Conservation (phyloP, 2,113 vertebrate genomes). For the Passer domesticus region DNA sequence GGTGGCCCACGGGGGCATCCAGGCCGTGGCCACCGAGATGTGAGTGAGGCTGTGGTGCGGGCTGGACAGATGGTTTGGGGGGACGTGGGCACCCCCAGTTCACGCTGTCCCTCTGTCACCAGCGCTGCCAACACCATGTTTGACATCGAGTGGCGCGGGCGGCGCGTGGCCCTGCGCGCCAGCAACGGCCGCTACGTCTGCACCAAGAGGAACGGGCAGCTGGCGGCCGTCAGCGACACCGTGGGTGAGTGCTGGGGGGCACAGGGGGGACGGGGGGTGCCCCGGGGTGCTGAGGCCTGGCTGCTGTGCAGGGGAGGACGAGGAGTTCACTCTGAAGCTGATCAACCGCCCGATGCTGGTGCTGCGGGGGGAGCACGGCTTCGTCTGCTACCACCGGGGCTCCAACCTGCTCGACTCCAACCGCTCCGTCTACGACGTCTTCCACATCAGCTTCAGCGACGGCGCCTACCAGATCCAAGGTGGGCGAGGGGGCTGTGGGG, state of each 20-base stretch:
- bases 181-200: constrained; percentile 93
- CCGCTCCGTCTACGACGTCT: constrained; percentile 91
- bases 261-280: accelerated
- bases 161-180: constrained; percentile 88
- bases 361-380: constrained; percentile 89
- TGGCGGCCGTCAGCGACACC: constrained; percentile 87
- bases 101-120: not conserved
- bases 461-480: constrained; percentile 94
- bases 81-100: accelerated
- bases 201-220: constrained; percentile 96
- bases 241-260: constrained; percentile 77
- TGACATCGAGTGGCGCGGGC: constrained; percentile 90
- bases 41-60: constrained; percentile 53
- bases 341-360: constrained; percentile 95
- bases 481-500: not conserved
- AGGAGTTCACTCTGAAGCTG: constrained; percentile 90
- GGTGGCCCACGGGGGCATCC: constrained; percentile 90
- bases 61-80: accelerated
- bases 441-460: constrained; percentile 87
- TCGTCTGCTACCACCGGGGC: constrained; percentile 90
- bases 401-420: constrained; percentile 91
- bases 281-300: not conserved
- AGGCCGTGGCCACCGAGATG: constrained; percentile 89
- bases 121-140: constrained; percentile 92
- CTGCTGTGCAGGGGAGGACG: constrained; percentile 80